Evolutionary conservation across 2,113 vertebrate genomes (phyloP).

Genomic region (Peromyscus californicus): DNA sequence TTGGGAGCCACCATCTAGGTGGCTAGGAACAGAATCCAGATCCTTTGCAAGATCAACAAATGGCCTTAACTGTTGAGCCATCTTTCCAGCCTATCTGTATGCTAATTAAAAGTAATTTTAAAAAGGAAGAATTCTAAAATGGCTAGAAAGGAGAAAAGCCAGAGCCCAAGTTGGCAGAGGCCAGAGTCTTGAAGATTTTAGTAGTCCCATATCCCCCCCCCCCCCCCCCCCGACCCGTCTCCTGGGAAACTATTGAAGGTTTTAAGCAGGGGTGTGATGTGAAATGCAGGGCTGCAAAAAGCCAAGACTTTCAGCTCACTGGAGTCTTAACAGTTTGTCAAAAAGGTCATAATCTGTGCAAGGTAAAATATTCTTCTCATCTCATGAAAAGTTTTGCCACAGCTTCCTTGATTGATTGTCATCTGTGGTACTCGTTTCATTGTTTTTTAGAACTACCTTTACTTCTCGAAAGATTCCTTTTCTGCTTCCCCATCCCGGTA

Average conservation of each 20-base stretch:
- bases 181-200: slow-evolving; percentile 57
- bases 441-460: slow-evolving; percentile 68
- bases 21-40: neutral
- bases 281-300: slow-evolving; percentile 60
- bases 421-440: slow-evolving; percentile 51
- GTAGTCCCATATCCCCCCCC: neutral
- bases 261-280: slow-evolving; percentile 49
- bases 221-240: neutral
- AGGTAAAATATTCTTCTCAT: slow-evolving; percentile 67
- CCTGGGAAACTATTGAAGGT: slow-evolving; percentile 57
- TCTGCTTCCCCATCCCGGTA: slow-evolving; percentile 70
- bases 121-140: slow-evolving; percentile 61
- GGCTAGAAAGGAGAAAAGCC: slow-evolving; percentile 48
- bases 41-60: neutral
- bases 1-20: neutral
- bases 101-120: neutral
- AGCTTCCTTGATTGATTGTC: slow-evolving; percentile 65
- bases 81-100: neutral
- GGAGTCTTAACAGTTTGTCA: slow-evolving; percentile 60
- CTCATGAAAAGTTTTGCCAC: slow-evolving; percentile 65
- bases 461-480: slow-evolving; percentile 71
- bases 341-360: slow-evolving; percentile 64
- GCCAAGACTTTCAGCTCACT: slow-evolving; percentile 63
- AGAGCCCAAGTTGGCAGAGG: slow-evolving; percentile 5
- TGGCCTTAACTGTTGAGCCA: neutral